Conservation (phyloP, 1,140 invertebrate species). For the Gonatopus flavifemur region DNA sequence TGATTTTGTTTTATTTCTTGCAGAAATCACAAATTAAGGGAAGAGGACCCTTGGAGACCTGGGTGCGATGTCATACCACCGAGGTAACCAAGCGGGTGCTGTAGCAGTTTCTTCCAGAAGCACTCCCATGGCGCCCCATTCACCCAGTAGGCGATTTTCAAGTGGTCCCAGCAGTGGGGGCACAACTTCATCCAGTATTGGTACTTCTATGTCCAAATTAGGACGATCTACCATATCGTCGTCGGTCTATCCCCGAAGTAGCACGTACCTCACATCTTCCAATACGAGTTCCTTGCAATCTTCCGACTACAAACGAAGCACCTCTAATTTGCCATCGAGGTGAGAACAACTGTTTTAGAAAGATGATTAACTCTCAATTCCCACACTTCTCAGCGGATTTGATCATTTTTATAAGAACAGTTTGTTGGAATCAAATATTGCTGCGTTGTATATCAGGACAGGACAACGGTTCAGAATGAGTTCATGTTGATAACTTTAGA, state of each 20-base stretch:
- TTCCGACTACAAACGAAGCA: too few relatives aligned
- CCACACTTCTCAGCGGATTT: too few relatives aligned
- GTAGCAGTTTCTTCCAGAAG: constrained; percentile 50
- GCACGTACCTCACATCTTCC: constrained; percentile 26
- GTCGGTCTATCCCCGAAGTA: constrained; percentile 27
- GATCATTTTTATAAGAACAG: too few relatives aligned
- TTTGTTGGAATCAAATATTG: too few relatives aligned
- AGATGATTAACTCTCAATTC: too few relatives aligned
- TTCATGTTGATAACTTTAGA: too few relatives aligned
- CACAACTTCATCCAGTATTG: constrained; percentile 24
- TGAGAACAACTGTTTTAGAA: too few relatives aligned
- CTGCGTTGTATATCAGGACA: too few relatives aligned
- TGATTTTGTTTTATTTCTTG: neutral
- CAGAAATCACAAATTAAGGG: too few relatives aligned
- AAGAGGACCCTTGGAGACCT: constrained; percentile 12
- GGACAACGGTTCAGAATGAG: too few relatives aligned
- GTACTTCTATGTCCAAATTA: neutral
- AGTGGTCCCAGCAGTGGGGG: constrained; percentile 31
- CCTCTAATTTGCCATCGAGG: too few relatives aligned
- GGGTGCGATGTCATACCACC: constrained; percentile 50
- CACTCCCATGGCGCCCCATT: constrained; percentile 49
- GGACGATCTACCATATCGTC: too few relatives aligned
- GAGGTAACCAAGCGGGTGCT: constrained; percentile 46
- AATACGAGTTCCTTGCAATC: neutral
- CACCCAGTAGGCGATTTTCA: constrained; percentile 44